phyloP scores from a whole-genome alignment of 92 coral and sea anemone species.

The Paragorgia papillata region DNA sequence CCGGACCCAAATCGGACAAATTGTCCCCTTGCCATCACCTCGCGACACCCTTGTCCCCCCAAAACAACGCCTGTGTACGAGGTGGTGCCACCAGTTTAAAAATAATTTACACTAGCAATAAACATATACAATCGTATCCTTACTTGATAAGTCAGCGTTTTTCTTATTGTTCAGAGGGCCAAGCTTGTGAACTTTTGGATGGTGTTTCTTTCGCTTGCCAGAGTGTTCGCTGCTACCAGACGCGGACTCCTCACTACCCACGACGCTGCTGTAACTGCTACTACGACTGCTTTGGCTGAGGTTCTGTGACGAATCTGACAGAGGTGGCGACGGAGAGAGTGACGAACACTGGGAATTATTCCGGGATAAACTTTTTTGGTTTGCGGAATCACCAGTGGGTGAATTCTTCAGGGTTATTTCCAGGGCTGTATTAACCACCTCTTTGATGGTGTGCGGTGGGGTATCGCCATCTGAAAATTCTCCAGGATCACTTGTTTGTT shows the following conservation, averaged over 20 bases:
- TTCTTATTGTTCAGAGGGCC: conserved; percentile 72
- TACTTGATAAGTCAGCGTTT: conserved; percentile 42
- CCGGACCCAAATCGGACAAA: no score
- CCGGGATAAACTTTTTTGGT: conserved; percentile 62
- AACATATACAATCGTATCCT: no score
- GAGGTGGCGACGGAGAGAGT: conserved; percentile 61
- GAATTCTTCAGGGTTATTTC: conserved; percentile 84
- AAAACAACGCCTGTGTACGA: no score
- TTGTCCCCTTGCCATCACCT: no score
- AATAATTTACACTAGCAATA: no score
- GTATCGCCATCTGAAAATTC: conserved; percentile 49
- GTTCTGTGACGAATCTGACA: conserved; percentile 80
- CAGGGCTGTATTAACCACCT: conserved; percentile 87
- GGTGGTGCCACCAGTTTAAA: no score
- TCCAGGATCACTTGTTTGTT: not conserved
- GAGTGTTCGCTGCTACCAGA: conserved; percentile 69
- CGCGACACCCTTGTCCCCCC: no score
- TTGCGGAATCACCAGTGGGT: conserved; percentile 70
- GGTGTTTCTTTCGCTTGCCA: conserved; percentile 57
- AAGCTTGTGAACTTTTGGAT: conserved; percentile 66
- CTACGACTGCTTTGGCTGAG: conserved; percentile 96
- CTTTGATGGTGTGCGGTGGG: conserved; percentile 90
- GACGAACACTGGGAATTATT: conserved; percentile 70
- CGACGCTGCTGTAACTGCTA: conserved; percentile 97
- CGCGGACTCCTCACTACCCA: conserved; percentile 81